Percentiles rank a stretch among this genome's conserved stretches.
Conservation (phyloP, 2,113 vertebrate genomes). For the Ammodytes dubius region DNA sequence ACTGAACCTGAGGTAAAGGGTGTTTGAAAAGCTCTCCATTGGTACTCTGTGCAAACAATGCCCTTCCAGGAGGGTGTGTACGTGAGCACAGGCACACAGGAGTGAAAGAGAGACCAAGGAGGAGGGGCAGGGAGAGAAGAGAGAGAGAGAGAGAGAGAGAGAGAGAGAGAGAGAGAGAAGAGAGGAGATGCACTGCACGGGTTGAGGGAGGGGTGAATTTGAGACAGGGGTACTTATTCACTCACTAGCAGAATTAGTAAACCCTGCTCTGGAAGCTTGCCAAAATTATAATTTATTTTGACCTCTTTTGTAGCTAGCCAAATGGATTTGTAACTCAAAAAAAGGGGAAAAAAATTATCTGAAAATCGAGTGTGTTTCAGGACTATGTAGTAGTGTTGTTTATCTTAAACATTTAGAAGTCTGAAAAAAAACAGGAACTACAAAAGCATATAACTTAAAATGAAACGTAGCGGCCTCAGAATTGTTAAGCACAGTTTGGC, state of each 20-base stretch:
- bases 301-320: constrained; percentile 18
- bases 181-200: constrained; percentile 8
- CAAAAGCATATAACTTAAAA: neutral
- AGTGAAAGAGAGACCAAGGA: constrained; percentile 10
- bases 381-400: neutral
- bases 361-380: neutral
- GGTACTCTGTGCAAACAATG: constrained; percentile 67
- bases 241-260: constrained; percentile 35
- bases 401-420: neutral
- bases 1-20: constrained; percentile 45
- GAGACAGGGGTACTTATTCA: constrained; percentile 13
- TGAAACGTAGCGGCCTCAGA: neutral
- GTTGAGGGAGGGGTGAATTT: constrained; percentile 14
- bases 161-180: neutral
- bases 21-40: constrained; percentile 41
- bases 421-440: neutral
- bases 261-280: constrained; percentile 20
- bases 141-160: neutral
- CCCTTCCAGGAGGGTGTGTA: constrained; percentile 75
- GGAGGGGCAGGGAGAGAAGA: constrained; percentile 28
- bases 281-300: constrained; percentile 13
- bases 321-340: constrained; percentile 21
- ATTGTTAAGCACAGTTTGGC: neutral
- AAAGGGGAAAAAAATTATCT: constrained; percentile 39
- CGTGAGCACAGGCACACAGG: constrained; percentile 81